phyloP scores from a whole-genome alignment of 2,888 invertebrate genomes.

The Mimachlamys varia region DNA sequence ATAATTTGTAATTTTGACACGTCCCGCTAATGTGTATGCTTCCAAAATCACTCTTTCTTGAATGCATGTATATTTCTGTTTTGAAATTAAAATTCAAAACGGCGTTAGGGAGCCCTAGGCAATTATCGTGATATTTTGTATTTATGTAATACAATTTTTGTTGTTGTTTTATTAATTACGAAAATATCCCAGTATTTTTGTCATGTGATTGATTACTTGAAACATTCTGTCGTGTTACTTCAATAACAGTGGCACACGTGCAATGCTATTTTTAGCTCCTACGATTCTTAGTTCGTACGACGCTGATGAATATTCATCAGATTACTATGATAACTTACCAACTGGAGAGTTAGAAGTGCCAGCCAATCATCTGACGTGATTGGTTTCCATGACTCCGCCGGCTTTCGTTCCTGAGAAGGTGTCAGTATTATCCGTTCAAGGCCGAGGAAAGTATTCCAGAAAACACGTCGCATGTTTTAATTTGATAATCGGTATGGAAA shows the following conservation, averaged over 20 bases:
- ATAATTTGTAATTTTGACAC: not conserved
- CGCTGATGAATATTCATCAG: slow-evolving; percentile 1
- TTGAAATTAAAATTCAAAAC: not conserved
- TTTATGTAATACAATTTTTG: too few species aligned
- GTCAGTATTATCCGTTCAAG: not conserved
- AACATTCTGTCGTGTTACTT: not conserved
- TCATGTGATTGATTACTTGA: not conserved
- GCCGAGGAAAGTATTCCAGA: not conserved
- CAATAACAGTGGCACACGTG: too few species aligned
- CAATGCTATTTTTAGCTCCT: too few species aligned
- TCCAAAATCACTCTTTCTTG: not conserved
- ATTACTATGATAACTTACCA: not conserved
- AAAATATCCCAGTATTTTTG: not conserved
- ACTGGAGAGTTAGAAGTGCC: not conserved
- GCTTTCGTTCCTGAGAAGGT: not conserved
- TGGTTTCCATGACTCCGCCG: not conserved
- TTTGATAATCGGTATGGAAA: not conserved
- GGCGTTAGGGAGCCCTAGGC: not conserved
- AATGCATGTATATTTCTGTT: not conserved
- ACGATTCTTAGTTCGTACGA: too few species aligned
- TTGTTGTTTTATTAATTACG: not conserved
- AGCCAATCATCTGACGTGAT: not conserved
- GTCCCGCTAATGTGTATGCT: not conserved
- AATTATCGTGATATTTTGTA: not conserved
- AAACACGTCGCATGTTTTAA: not conserved